phyloP scores from a whole-genome alignment of 2,888 invertebrate genomes.

The Sinotaia quadrata region DNA sequence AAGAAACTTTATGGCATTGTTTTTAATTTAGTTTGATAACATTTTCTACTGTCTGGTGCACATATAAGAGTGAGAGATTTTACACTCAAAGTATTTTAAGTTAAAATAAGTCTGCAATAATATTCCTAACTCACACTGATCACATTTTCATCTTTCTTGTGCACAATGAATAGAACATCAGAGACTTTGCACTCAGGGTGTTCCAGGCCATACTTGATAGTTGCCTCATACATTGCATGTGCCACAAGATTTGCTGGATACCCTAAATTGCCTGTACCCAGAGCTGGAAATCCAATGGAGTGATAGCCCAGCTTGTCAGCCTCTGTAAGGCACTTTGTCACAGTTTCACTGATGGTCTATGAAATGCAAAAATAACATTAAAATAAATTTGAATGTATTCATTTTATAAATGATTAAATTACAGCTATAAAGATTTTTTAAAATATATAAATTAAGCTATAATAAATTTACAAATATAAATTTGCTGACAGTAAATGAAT shows the following conservation, averaged over 20 bases:
- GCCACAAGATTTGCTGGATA: slow-evolving; percentile 42
- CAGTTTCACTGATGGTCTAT: slow-evolving; percentile 19
- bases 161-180: slow-evolving; percentile 27
- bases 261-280: slow-evolving; percentile 46
- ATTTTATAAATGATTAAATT: too few relatives aligned
- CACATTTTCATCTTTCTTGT: slow-evolving; percentile 27
- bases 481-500: too few relatives aligned
- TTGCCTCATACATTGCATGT: slow-evolving; percentile 42
- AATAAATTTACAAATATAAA: too few relatives aligned
- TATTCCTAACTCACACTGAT: too few relatives aligned
- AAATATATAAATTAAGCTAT: too few relatives aligned
- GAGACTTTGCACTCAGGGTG: slow-evolving; percentile 28
- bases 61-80: too few relatives aligned
- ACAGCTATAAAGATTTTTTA: too few relatives aligned
- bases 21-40: too few relatives aligned
- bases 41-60: too few relatives aligned
- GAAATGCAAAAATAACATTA: not conserved
- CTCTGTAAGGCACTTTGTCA: slow-evolving; percentile 38
- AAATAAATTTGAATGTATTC: not conserved
- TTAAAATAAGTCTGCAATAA: too few relatives aligned
- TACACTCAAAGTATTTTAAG: too few relatives aligned
- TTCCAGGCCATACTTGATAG: slow-evolving; percentile 37
- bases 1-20: too few relatives aligned
- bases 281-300: slow-evolving; percentile 52
- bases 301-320: slow-evolving; percentile 30